phyloP scores from a whole-genome alignment of 2,888 invertebrate genomes.

The Dione juno region DNA sequence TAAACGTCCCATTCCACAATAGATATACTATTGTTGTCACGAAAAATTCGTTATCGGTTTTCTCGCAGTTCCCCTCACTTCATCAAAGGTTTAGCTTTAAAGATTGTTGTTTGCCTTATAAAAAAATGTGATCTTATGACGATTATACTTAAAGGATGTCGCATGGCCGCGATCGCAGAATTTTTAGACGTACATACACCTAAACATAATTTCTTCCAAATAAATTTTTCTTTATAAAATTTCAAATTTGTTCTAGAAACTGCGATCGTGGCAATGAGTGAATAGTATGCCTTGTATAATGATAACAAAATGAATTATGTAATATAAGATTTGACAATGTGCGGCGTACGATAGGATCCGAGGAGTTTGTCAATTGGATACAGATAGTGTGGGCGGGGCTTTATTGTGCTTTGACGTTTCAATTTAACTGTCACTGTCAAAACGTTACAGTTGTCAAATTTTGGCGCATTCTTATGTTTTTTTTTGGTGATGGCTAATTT shows the following conservation, averaged over 20 bases:
- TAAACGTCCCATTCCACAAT: constrained; percentile 66
- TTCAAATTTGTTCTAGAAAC: constrained; percentile 19
- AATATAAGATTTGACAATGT: constrained; percentile 78
- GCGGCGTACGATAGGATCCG: constrained; percentile 64
- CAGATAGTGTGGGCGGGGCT: constrained; percentile 62
- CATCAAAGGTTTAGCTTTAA: constrained; percentile 82
- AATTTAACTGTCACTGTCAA: constrained; percentile 7
- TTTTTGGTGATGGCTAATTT: no score
- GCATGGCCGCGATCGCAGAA: constrained; percentile 60
- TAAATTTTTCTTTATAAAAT: not conserved
- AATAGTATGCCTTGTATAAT: constrained; percentile 80
- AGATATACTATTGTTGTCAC: constrained; percentile 42
- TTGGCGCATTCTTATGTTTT: not conserved
- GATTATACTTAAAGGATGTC: constrained; percentile 77
- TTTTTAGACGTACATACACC: constrained; percentile 21
- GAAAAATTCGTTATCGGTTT: constrained; percentile 65
- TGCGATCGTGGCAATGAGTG: constrained; percentile 63
- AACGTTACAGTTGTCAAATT: not conserved
- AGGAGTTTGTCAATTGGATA: constrained; percentile 72
- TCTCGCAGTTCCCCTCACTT: constrained; percentile 58
- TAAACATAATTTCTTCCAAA: not conserved
- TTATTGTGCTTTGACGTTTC: constrained; percentile 51
- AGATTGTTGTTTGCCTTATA: constrained; percentile 83
- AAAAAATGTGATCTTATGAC: constrained; percentile 83
- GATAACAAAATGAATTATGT: constrained; percentile 80